Evolutionary conservation across 2,888 invertebrate species (phyloP).

Genomic region (Neelides folsomi): DNA sequence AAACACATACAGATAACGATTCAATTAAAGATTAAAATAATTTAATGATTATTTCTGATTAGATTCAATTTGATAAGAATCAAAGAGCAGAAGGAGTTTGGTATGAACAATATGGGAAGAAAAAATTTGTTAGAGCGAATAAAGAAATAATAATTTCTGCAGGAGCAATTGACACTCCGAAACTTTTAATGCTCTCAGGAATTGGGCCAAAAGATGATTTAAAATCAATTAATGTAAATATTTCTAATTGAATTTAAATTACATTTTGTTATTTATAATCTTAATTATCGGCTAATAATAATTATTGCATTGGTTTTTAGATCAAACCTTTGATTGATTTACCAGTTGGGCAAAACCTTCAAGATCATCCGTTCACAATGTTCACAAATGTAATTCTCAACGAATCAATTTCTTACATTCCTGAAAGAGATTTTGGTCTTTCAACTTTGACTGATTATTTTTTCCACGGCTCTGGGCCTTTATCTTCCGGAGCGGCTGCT

Average conservation of each 20-base stretch:
- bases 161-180: constrained; percentile 22
- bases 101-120: constrained; percentile 19
- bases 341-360: constrained; percentile 20
- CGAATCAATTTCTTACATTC: constrained; percentile 14
- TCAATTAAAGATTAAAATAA: neutral
- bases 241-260: neutral
- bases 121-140: constrained; percentile 15
- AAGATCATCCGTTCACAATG: constrained; percentile 17
- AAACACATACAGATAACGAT: constrained; percentile 22
- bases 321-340: constrained; percentile 20
- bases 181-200: constrained; percentile 23
- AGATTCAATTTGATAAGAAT: constrained; percentile 20
- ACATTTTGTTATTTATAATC: neutral
- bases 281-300: neutral
- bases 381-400: constrained; percentile 15
- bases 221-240: constrained; percentile 6
- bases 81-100: constrained; percentile 23
- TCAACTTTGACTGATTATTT: constrained; percentile 17
- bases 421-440: constrained; percentile 20
- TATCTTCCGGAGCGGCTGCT: too few species aligned
- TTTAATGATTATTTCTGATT: neutral
- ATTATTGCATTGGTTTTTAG: neutral
- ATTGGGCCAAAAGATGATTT: constrained; percentile 21
- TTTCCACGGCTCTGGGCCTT: constrained; percentile 10
- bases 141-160: constrained; percentile 20